Evolutionary conservation across 2,797 vertebrate genomes (phyloP), one percentile per base, ranked within the genome.

Genomic region (Babyrousa celebensis): DNA sequence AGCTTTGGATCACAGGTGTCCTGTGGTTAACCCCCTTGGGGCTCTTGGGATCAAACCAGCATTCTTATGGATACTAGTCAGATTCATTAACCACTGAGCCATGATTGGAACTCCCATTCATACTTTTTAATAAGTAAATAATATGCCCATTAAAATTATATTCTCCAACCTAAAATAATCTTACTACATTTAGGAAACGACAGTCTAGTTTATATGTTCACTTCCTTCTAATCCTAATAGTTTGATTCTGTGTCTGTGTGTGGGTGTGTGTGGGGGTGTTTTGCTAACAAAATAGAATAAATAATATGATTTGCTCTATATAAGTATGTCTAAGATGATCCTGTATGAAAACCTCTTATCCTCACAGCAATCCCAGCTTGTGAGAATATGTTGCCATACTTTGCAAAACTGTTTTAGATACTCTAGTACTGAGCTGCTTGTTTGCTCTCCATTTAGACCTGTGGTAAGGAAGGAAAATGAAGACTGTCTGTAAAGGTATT

Each of bases 281-380:
- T 92, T 74, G 48, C 18, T 82, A 82, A 78, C 20, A 82, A 92
- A 85, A 83, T 52, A 18, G 36, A 88, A 82, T 54, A 71, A 78
- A 23, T 10, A 12, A 12, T 72, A 60, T 60, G 4, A 58, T 85
- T 94, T 62, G 3, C 3, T 62, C 20, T 86, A 48, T 29, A 62
- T 67, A 71, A 62, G 68, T 25, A 8, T n/a, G 23, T 52, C 58
- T 60, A 93, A 82, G 43, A 56, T 89, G 84, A 65, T 52, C 25
- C 1, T 52, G 89, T 48, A 54, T 36, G 18, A 65, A 94, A 92
- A 85, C 7, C 1, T 27, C 2, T 32, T 43, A 67, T 70, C 11
- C 10, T 36, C 6, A 58, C 3, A 65, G 10, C 12, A 82, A 32
- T 40, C 4, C 16, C 8, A 87, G 48, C 36, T 67, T 82, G 29